Percentiles rank a stretch among this genome's conserved stretches.
Conservation (phyloP, 2,888 invertebrate genomes). For the Plagodis pulveraria region DNA sequence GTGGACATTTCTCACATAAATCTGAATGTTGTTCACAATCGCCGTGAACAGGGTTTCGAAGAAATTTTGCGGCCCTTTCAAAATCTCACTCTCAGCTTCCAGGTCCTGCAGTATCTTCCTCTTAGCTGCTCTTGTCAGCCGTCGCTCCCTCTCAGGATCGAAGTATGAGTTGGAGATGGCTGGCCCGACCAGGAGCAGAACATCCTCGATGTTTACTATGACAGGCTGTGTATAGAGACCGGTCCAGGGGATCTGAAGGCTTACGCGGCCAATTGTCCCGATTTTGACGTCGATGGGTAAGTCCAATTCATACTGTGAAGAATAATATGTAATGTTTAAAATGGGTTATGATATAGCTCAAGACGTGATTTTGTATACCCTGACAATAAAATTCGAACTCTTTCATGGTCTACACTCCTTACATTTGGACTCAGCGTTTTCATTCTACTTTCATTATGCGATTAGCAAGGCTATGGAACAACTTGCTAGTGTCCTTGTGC, state of each 20-base stretch:
- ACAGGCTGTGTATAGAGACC: constrained; percentile 90
- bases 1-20: constrained; percentile 91
- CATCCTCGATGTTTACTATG: constrained; percentile 90
- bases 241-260: constrained; percentile 91
- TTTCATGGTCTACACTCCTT: no score
- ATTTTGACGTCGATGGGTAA: constrained; percentile 93
- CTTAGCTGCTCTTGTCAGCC: constrained; percentile 89
- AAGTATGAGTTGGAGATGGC: constrained; percentile 87
- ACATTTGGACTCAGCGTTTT: no score
- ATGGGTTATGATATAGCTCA: background rate
- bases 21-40: constrained; percentile 91
- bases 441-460: no score
- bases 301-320: constrained; percentile 90
- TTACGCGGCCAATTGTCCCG: constrained; percentile 91
- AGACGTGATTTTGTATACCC: no score
- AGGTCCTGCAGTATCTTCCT: constrained; percentile 88
- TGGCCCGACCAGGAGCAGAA: constrained; percentile 91
- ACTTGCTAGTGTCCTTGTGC: no score
- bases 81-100: constrained; percentile 84
- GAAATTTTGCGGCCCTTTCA: constrained; percentile 87
- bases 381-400: no score
- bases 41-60: constrained; percentile 90
- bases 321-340: background rate
- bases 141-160: constrained; percentile 89
- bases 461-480: no score